Base-by-base conservation (phyloP, 2,113 vertebrate genomes). In the Pedetes capensis region DNA sequence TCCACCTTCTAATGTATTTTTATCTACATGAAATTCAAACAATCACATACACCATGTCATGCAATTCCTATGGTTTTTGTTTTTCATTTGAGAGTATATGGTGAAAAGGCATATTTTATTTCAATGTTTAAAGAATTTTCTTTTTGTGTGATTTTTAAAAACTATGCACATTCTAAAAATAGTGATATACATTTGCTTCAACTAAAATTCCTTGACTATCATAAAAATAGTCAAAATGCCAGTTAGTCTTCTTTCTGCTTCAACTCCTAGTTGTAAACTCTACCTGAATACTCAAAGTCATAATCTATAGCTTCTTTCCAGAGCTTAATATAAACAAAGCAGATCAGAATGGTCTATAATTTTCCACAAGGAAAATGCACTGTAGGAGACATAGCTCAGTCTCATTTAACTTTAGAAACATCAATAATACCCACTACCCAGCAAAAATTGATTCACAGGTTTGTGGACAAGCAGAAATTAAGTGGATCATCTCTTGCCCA, bases 241-340 rank as follows among this genome's bases (percentile, higher is more conserved):
- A 91, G 92, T 92, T 87, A 44, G 68, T 81, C 23, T 74, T 57
- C 78, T 91, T 72, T 82, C 29, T 91, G 59, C 63, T 94, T 79
- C 44, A 88, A 34, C 7, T 96, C 47, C 83, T 49, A 11, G 12
- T 96, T 97, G 27, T 89, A 96, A 96, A 97, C 0, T 6, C 27
- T 82, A 71, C 57, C n/a, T 93, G 80, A 92, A 95, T 92, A 92
- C 17, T 25, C 76, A 47, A 8, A 72, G 69, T 90, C 83, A 96
- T 59, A 97, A 95, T 81, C 75, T 8, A 95, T 94, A 96, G 71
- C 68, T 96, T 96, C 90, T 37, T 93, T 96, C 79, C 74, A 97
- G 68, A 66, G 13, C 5, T 81, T 87, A 37, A 80, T 93, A 95
- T 90, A 71, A 98, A 94, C 86, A 96, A n/a, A 49, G 79, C 49